These are phyloP conservation scores for Trichacis sp. DNA, from an alignment of 2,888 invertebrate genomes.

Conservation along the genomic window DNA sequence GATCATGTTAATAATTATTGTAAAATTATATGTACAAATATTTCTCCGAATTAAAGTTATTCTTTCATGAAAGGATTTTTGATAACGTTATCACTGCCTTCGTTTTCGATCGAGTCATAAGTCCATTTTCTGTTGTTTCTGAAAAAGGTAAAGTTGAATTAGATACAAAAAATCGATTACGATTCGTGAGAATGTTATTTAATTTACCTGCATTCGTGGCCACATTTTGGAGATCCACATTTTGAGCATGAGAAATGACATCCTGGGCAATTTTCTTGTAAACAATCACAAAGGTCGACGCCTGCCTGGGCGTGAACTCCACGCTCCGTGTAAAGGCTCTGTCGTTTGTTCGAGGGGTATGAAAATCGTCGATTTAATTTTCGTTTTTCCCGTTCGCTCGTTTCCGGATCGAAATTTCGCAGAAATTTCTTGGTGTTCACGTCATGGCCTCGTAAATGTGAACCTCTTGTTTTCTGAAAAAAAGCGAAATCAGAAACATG, in stretches of 20 bases:
- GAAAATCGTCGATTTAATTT: slow-evolving; percentile 78
- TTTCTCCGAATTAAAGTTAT: no score
- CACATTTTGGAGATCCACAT: slow-evolving; percentile 82
- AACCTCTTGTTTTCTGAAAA: slow-evolving; percentile 49
- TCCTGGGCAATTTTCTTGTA: slow-evolving; percentile 81
- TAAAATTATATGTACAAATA: no score
- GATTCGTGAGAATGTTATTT: no score
- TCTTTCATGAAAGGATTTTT: slow-evolving; percentile 70
- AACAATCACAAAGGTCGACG: slow-evolving; percentile 86
- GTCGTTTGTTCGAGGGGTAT: slow-evolving; percentile 71
- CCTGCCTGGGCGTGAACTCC: slow-evolving; percentile 76
- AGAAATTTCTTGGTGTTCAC: slow-evolving; percentile 59
- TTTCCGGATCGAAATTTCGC: slow-evolving; percentile 81
- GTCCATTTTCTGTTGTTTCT: slow-evolving; percentile 82
- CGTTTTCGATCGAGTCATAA: slow-evolving; percentile 82
- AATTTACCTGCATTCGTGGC: slow-evolving; percentile 79
- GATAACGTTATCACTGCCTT: slow-evolving; percentile 79
- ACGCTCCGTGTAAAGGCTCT: slow-evolving; percentile 78
- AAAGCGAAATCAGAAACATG: background rate
- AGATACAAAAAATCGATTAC: no score
- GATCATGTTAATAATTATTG: no score
- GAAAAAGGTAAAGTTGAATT: slow-evolving; percentile 39
- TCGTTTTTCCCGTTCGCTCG: slow-evolving; percentile 81
- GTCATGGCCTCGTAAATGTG: slow-evolving; percentile 52
- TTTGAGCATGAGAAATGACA: slow-evolving; percentile 86